phyloP scores from a whole-genome alignment of 2,113 vertebrate species.

The Machaerirhynchus nigripectus region DNA sequence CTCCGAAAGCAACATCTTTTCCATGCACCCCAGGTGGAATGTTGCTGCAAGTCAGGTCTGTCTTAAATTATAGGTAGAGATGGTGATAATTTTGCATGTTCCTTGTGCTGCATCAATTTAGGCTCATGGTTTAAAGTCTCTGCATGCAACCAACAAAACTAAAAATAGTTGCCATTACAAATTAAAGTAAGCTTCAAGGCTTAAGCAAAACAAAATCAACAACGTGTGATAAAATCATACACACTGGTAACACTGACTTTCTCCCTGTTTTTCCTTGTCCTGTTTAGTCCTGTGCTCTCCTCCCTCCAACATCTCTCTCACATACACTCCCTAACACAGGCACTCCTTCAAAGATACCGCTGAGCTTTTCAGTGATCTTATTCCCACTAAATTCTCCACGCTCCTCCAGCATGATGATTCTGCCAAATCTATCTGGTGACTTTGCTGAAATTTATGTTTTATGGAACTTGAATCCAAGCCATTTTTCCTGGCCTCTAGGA shows the following conservation, averaged over 20 bases:
- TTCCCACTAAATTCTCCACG: neutral
- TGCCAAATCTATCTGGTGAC: neutral
- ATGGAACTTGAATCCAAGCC: neutral
- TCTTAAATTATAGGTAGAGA: neutral
- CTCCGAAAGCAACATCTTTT: neutral
- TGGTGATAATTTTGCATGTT: neutral
- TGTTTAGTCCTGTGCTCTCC: neutral
- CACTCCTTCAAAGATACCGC: fast-evolving
- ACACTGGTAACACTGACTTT: neutral
- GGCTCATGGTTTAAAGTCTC: neutral
- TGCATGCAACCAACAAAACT: neutral
- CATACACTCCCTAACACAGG: neutral
- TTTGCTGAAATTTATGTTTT: neutral
- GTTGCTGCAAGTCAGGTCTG: neutral
- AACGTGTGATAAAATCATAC: neutral
- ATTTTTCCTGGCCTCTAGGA: neutral
- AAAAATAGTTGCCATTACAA: neutral
- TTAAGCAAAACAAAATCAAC: neutral
- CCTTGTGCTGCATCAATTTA: neutral
- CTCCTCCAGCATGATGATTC: neutral
- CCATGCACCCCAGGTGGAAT: neutral
- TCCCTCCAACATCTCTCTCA: neutral
- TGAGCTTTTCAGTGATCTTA: neutral
- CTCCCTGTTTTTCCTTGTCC: neutral
- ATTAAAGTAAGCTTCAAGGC: neutral